Base-by-base conservation (phyloP, 2,113 vertebrate genomes). In the Solenodon paradoxus region DNA sequence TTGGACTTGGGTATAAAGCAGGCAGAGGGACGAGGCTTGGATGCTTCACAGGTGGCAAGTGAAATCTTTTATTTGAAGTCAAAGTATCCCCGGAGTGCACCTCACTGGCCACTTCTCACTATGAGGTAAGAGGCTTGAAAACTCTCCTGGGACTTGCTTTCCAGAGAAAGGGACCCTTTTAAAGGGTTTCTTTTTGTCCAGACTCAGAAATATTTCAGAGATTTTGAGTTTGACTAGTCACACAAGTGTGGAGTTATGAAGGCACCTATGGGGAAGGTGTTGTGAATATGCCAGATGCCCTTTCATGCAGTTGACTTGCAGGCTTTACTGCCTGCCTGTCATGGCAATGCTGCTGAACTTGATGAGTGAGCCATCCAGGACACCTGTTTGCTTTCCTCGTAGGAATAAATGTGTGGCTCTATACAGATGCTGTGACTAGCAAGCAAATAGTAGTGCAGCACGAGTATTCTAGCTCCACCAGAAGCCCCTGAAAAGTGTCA, bases 401-500 rank as follows among this genome's bases (percentile, higher is more conserved):
- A 93, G 95, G 92, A 98, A 86, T 92, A 85, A 92, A 86, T 96
- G 95, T 94, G 97, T 94, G 90, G 97, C 80, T 96, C 92, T 79
- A 3, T 53, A 85, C 91, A 96, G 96, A 96, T 78, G 82, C 90
- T 97, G 88, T 95, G 93, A 95, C 94, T 93, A 98, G 66, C 91
- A 95, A 95, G 96, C 40, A 75, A 97, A 85, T 40, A 90, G 35
- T 64, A 51, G 64, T 72, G 85, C 94, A 53, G 84, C 80, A 96
- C 90, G 93, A 97, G 93, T 97, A 96, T 96, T 97, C 96, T 88
- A 84, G 26, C 72, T 96, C 90, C 94, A 88, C 92, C 97, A 96
- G 88, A 98, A 97, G 92, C 95, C 96, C 26, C 66, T 91, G 96
- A 97, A 98, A 97, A 96, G 94, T 96, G 95, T 98, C 97, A 96